phyloP scores from a whole-genome alignment of 2,113 vertebrate species.

The Ia io region DNA sequence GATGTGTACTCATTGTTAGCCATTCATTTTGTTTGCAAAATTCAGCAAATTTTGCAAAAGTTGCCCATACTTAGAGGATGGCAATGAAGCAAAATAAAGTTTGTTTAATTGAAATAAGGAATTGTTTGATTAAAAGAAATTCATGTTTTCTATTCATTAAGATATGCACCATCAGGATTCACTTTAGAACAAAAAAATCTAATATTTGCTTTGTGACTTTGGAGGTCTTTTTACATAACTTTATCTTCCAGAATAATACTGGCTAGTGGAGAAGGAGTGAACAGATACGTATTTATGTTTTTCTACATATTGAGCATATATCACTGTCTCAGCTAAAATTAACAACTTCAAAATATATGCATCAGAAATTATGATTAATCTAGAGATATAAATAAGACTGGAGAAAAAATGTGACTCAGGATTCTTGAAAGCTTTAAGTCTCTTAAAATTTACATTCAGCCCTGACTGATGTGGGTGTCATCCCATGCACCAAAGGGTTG shows the following conservation, averaged over 20 bases:
- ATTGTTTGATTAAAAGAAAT: constrained; percentile 64
- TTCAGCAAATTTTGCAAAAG: constrained; percentile 44
- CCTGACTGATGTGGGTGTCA: not conserved
- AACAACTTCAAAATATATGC: constrained; percentile 56
- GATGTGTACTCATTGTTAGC: constrained; percentile 32
- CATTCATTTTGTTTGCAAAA: constrained; percentile 55
- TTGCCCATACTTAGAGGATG: constrained; percentile 46
- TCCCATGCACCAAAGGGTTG: not conserved
- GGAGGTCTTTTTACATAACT: constrained; percentile 27
- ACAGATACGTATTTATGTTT: constrained; percentile 31
- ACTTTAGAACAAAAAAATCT: constrained; percentile 60
- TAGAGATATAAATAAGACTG: constrained; percentile 53
- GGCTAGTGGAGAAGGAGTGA: not conserved
- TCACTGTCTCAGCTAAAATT: constrained; percentile 55
- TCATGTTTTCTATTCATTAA: constrained; percentile 57
- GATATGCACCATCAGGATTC: constrained; percentile 31
- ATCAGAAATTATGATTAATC: constrained; percentile 63
- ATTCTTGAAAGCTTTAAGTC: constrained; percentile 62
- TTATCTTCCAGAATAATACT: constrained; percentile 51
- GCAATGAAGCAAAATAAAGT: constrained; percentile 53
- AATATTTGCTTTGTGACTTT: constrained; percentile 67
- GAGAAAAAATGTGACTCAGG: constrained; percentile 59
- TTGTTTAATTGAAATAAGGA: constrained; percentile 60
- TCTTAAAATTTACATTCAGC: constrained; percentile 46
- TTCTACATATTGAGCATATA: constrained; percentile 29